Percentiles rank a stretch among this genome's conserved stretches.
Conservation (phyloP, 2,797 vertebrate genomes). For the Pangasius krempfi region DNA sequence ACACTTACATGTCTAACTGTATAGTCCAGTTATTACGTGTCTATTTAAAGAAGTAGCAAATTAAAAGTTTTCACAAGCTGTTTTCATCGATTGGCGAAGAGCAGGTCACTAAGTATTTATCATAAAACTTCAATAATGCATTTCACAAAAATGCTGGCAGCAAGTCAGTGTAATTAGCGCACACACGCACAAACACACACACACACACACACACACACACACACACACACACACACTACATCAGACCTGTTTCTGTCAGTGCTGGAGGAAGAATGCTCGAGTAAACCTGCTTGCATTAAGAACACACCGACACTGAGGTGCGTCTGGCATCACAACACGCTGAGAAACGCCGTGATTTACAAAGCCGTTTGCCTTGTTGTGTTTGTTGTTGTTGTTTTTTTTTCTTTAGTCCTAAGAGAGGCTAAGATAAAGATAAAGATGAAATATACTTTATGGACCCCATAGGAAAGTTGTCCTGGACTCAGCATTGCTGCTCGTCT, state of each 20-base stretch:
- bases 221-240: neutral
- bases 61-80: neutral
- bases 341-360: neutral
- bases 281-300: neutral
- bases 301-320: neutral
- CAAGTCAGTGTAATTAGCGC: too few relatives aligned
- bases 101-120: neutral
- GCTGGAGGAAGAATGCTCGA: neutral
- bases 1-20: neutral
- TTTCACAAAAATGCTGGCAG: neutral
- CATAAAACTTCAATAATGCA: neutral
- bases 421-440: neutral
- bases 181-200: neutral
- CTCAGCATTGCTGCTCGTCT: neutral
- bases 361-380: neutral
- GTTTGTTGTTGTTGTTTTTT: neutral
- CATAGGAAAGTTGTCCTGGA: neutral
- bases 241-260: neutral
- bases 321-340: neutral
- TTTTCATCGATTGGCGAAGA: neutral
- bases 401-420: neutral
- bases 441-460: conserved; percentile 1
- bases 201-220: neutral
- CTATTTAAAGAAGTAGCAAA: neutral
- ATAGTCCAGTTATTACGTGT: neutral